Evolutionary conservation across 2,888 invertebrate genomes (phyloP).

Genomic region (Malthinus flaveolus): DNA sequence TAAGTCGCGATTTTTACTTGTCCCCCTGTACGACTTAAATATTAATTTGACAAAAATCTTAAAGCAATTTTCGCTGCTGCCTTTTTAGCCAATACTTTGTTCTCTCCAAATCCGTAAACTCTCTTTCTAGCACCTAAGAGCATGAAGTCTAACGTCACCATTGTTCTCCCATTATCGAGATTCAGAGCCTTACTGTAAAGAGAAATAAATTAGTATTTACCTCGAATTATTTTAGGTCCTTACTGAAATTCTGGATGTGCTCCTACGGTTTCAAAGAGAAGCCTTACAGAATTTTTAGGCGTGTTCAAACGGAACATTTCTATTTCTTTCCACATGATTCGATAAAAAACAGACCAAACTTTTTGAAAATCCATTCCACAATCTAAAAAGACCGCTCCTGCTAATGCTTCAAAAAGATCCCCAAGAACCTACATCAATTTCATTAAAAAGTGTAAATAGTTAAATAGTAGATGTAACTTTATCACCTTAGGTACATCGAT

Average conservation of each 20-base stretch:
- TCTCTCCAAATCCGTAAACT: constrained; percentile 73
- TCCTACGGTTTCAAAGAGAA: constrained; percentile 80
- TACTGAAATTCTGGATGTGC: constrained; percentile 76
- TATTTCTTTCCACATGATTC: constrained; percentile 85
- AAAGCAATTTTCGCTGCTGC: constrained; percentile 81
- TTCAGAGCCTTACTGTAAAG: constrained; percentile 29
- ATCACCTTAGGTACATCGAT: constrained; percentile 84
- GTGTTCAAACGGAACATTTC: constrained; percentile 77
- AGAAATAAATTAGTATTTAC: background rate
- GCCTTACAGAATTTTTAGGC: constrained; percentile 89
- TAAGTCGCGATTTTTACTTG: too few species aligned
- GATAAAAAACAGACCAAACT: constrained; percentile 83
- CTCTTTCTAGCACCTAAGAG: constrained; percentile 61
- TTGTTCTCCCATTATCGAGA: constrained; percentile 52
- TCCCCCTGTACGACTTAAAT: too few species aligned
- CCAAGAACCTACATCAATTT: constrained; percentile 67
- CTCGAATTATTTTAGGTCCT: constrained; percentile 46
- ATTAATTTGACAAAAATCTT: constrained; percentile 51
- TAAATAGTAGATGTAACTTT: background rate
- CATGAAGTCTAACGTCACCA: constrained; percentile 66
- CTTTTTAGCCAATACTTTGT: constrained; percentile 71
- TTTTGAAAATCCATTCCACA: constrained; percentile 68
- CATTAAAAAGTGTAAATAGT: constrained; percentile 45
- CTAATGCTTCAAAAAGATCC: constrained; percentile 90
- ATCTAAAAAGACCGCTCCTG: constrained; percentile 91